phyloP scores from a whole-genome alignment of 2,113 vertebrate genomes.

The Psilopsiagon aurifrons region DNA sequence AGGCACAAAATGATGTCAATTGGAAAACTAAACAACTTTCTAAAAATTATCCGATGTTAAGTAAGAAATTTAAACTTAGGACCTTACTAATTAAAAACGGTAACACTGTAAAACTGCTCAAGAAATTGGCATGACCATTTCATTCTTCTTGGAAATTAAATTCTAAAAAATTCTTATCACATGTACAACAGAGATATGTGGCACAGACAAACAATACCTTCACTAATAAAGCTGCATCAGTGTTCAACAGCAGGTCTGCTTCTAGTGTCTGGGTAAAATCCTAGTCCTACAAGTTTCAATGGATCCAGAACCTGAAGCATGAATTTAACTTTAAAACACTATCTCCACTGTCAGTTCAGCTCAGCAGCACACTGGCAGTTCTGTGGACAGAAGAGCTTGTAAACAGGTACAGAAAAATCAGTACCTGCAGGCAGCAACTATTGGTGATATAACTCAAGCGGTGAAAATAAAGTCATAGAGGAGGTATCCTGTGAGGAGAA shows the following conservation, averaged over 20 bases:
- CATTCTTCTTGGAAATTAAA: neutral
- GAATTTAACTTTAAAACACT: neutral
- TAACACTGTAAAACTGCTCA: neutral
- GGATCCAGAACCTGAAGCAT: neutral
- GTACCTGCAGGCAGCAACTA: neutral
- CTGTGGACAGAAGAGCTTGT: neutral
- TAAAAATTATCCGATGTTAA: neutral
- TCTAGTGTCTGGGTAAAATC: neutral
- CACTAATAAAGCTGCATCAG: neutral
- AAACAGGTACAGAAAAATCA: neutral
- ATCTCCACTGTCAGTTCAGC: neutral
- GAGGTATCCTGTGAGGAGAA: neutral
- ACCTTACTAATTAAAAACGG: neutral
- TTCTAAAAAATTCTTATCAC: neutral
- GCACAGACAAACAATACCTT: neutral
- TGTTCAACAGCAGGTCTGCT: neutral
- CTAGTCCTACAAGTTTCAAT: neutral
- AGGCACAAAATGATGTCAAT: neutral
- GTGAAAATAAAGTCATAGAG: neutral
- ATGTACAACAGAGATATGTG: neutral
- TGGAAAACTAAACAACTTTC: neutral
- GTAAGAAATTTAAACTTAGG: neutral
- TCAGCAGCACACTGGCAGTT: neutral
- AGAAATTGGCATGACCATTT: neutral
- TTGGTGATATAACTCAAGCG: neutral